Evolutionary conservation across 2,113 vertebrate genomes (phyloP), one percentile per base, ranked within the genome.

Genomic region (Odontophorus gujanensis): DNA sequence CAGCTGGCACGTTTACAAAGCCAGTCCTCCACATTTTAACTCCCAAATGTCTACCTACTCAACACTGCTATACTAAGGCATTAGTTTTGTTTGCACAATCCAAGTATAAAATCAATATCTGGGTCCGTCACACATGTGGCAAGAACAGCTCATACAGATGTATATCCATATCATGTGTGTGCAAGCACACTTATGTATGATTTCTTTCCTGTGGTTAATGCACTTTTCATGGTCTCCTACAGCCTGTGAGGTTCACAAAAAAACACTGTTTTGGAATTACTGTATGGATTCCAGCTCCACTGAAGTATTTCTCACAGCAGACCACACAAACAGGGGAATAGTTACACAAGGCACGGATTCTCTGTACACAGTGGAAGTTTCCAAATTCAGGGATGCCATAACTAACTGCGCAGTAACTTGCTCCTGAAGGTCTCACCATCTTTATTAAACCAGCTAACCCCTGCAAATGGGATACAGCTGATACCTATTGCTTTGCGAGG

Each of bases 401-500:
- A 58, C 1, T 74, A 93, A 76, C 1, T 16, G 51, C 61, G 77
- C 77, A 86, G 65, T 1, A 38, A 86, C 53, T 45, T 87, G 62
- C 55, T 66, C n/a, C 25, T n/a, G 50, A 67, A 89, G 42, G 30
- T 45, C 73, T 61, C 19, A 14, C 7, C 87, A 59, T 16, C 47
- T 58, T 76, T 68, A 36, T 16, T 32, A 75, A 12, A 32, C 68
- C 87, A 43, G 40, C 18, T 36, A 57, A 38, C 0, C 55, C 3
- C 34, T 51, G 72, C 81, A 87, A 55, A 67, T 1, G 94, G 62
- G 79, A 86, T 43, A 26, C 81, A 77, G 69, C 10, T 43, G 53
- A 21, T 98, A 99, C 99, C 98, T 97, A 98, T 96, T 93, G 98
- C 98, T 97, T 98, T 99, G 89, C 98, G 98, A 97, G 99, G 99